phyloP scores from a whole-genome alignment of 2,113 vertebrate species.

The Malurus melanocephalus region DNA sequence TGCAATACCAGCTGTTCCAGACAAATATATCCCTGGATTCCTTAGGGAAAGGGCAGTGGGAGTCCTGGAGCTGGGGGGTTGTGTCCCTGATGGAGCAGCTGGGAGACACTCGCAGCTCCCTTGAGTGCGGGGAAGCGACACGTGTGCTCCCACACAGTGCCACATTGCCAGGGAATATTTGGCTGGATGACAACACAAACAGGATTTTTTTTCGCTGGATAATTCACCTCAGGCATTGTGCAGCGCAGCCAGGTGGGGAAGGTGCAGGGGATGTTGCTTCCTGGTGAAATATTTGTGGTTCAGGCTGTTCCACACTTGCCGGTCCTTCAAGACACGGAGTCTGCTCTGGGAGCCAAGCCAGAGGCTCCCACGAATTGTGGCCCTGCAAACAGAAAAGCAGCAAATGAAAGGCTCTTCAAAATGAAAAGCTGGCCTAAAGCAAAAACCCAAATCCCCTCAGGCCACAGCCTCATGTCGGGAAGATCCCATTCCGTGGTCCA shows the following conservation, averaged over 20 bases:
- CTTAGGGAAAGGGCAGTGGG: neutral
- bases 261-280: neutral
- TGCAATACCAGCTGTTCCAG: neutral
- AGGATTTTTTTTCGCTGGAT: neutral
- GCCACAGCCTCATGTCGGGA: accelerated
- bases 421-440: neutral
- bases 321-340: neutral
- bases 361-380: neutral
- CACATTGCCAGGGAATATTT: neutral
- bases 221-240: accelerated
- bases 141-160: accelerated
- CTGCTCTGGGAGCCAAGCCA: neutral
- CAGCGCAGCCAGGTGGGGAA: neutral
- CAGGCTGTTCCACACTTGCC: neutral
- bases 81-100: neutral
- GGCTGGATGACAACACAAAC: neutral
- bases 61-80: neutral
- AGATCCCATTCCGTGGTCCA: neutral
- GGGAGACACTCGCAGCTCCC: neutral
- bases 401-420: neutral
- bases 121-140: neutral
- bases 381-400: neutral
- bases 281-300: neutral
- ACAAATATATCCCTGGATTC: accelerated
- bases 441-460: neutral